These are phyloP conservation scores for Drosophila quadrilineata DNA, from an alignment of 1,140 invertebrate species.

Conservation along the genomic window DNA sequence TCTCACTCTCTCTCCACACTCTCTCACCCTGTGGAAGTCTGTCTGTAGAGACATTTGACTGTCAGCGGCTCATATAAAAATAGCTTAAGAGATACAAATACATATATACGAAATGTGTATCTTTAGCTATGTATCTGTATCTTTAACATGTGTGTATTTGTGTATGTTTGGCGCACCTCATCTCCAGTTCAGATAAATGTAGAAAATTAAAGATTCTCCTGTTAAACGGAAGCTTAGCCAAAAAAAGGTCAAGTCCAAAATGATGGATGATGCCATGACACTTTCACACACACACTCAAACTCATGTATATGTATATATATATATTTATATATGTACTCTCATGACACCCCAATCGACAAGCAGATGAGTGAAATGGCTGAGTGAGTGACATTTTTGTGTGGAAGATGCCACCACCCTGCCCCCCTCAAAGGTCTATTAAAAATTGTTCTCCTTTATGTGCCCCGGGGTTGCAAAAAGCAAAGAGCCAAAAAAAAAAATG, in stretches of 20 bases:
- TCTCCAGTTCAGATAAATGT: constrained; percentile 54
- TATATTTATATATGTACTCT: constrained; percentile 5
- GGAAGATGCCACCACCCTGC: too few species aligned
- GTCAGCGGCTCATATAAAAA: constrained; percentile 32
- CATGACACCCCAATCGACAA: constrained; percentile 30
- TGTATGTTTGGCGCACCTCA: constrained; percentile 26
- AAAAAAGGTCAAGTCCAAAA: constrained; percentile 81
- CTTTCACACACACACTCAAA: constrained; percentile 32
- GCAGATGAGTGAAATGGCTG: constrained; percentile 65
- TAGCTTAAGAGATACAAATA: constrained; percentile 32
- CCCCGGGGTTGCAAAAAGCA: constrained; percentile 30
- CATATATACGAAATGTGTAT: too few species aligned
- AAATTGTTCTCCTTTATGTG: constrained; percentile 12
- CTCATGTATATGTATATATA: constrained; percentile 11
- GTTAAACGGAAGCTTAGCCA: constrained; percentile 67
- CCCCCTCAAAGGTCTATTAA: constrained; percentile 44
- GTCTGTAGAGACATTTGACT: constrained; percentile 33
- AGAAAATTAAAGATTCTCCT: constrained; percentile 72
- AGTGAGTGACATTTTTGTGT: constrained; percentile 72
- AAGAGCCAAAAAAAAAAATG: too few species aligned
- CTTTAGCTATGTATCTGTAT: constrained; percentile 31
- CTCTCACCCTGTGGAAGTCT: too few species aligned
- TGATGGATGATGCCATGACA: constrained; percentile 80
- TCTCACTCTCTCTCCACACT: too few species aligned
- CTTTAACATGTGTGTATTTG: constrained; percentile 49